These are phyloP conservation scores for Norana najaformis DNA, from an alignment of 2,888 invertebrate genomes.

Conservation along the genomic window DNA sequence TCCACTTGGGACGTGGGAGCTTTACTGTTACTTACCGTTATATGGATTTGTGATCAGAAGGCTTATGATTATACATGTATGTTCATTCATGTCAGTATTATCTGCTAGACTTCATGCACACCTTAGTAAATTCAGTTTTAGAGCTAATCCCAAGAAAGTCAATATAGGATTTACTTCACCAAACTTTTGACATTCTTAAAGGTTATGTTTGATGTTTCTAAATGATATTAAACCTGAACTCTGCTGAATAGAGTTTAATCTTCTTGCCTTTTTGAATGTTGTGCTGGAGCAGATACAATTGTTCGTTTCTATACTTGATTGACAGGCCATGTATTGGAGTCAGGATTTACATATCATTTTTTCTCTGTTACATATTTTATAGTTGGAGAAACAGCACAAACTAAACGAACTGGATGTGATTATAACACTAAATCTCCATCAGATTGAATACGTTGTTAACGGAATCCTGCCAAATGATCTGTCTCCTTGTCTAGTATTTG, in stretches of 20 bases:
- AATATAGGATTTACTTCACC: not conserved
- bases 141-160: not conserved
- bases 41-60: too few species aligned
- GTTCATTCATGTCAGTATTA: not conserved
- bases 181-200: not conserved
- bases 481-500: constrained; percentile 58
- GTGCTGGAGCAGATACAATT: not conserved
- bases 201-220: not conserved
- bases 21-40: too few species aligned
- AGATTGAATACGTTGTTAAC: constrained; percentile 60
- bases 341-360: not conserved
- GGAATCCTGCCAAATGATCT: constrained; percentile 58
- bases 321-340: not conserved
- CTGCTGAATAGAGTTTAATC: not conserved
- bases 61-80: not conserved
- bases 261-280: not conserved
- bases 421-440: constrained; percentile 58
- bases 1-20: too few species aligned
- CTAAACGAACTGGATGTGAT: constrained; percentile 75
- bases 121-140: not conserved
- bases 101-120: not conserved
- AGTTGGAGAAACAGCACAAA: constrained; percentile 68
- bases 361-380: constrained; percentile 26
- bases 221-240: not conserved
- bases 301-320: too few species aligned